phyloP scores from a whole-genome alignment of 2,113 vertebrate genomes.

The Nettapus auritus region DNA sequence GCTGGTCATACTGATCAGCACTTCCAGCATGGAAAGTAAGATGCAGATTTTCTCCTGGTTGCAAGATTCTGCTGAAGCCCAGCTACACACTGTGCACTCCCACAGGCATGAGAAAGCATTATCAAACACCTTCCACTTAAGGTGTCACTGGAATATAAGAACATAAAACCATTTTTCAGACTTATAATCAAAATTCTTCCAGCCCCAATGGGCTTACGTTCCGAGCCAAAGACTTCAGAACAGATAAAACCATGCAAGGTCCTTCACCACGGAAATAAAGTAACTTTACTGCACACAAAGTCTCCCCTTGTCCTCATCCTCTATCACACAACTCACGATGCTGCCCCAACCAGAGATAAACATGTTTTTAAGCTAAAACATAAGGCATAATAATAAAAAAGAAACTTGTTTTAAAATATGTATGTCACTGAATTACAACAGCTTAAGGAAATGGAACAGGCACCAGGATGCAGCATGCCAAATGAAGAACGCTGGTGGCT shows the following conservation, averaged over 20 bases:
- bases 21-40: neutral
- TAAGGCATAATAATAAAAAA: neutral
- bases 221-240: neutral
- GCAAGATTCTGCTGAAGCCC: neutral
- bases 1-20: neutral
- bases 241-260: neutral
- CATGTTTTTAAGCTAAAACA: neutral
- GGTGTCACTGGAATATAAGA: neutral
- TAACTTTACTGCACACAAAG: neutral
- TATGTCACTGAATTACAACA: neutral
- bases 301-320: no score
- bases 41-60: neutral
- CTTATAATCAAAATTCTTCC: neutral
- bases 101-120: fast-evolving
- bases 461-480: neutral
- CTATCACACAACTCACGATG: neutral
- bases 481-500: neutral
- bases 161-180: neutral
- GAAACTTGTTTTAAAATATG: neutral
- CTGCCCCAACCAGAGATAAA: neutral
- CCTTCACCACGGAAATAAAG: neutral
- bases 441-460: neutral
- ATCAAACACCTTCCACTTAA: neutral
- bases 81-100: neutral
- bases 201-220: neutral